Evolutionary conservation across 2,113 vertebrate species (phyloP).

Genomic region (Tenrec ecaudatus): DNA sequence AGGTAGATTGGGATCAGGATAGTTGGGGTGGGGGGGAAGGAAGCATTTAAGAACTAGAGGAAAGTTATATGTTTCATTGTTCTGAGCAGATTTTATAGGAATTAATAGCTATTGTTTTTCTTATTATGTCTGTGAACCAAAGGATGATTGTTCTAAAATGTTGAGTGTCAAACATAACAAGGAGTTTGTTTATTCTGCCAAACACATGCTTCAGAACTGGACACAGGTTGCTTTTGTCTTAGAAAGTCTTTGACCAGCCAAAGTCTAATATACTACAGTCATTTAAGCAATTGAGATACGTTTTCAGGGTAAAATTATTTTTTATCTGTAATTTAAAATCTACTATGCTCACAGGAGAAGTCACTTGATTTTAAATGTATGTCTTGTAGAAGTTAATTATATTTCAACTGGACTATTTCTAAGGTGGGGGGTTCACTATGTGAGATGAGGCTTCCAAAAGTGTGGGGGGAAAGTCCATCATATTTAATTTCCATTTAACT

Average conservation of each 20-base stretch:
- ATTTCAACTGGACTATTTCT: neutral
- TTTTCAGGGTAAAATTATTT: neutral
- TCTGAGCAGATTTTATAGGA: neutral
- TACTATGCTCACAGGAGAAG: neutral
- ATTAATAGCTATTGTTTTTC: neutral
- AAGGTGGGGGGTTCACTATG: neutral
- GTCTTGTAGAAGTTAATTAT: slow-evolving; percentile 46
- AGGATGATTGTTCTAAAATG: neutral
- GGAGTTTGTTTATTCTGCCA: slow-evolving; percentile 23
- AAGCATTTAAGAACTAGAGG: no score
- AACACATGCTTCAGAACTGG: neutral
- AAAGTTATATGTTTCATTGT: no score
- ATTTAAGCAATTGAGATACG: neutral
- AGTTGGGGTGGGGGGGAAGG: no score
- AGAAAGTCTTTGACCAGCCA: neutral
- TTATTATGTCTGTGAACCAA: neutral
- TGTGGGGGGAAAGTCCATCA: no score
- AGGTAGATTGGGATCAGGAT: no score
- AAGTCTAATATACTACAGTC: neutral
- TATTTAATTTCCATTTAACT: no score
- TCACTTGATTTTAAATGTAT: slow-evolving; percentile 44
- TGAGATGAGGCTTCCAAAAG: no score
- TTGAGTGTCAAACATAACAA: neutral
- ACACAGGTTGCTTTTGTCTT: neutral
- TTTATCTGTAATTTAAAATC: slow-evolving; percentile 22